A percentile compares a stretch with the other conserved stretches of the same genome.
Conservation (phyloP, 2,888 invertebrate genomes). For the Augiades crinisus region DNA sequence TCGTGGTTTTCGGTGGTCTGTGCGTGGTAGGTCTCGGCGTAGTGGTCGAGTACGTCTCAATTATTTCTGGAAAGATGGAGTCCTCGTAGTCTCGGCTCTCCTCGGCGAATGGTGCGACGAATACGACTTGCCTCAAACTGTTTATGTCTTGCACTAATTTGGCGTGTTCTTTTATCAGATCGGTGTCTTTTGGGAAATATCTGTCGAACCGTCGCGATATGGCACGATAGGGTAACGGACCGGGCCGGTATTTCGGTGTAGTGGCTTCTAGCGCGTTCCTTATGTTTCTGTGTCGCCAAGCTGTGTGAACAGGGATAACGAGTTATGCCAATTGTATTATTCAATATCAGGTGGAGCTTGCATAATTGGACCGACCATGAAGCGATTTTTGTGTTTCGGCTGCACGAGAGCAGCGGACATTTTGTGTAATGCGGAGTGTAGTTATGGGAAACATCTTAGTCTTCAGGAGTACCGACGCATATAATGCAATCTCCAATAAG, state of each 20-base stretch:
- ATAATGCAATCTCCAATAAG: no score
- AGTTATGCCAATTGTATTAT: no score
- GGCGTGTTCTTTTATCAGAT: conserved; percentile 67
- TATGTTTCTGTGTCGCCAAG: conserved; percentile 38
- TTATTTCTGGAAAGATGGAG: conserved; percentile 64
- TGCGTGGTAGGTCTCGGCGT: conserved; percentile 38
- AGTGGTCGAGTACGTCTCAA: conserved; percentile 58
- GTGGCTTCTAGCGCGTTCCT: conserved; percentile 31
- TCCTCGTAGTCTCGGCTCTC: conserved; percentile 67
- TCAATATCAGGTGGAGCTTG: no score
- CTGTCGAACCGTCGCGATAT: conserved; percentile 42
- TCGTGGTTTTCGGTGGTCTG: conserved; percentile 35
- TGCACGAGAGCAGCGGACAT: no score
- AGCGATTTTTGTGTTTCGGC: no score
- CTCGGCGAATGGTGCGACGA: conserved; percentile 55
- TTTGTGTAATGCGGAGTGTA: no score
- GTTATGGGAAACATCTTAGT: no score
- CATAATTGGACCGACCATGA: no score
- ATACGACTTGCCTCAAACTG: conserved; percentile 60
- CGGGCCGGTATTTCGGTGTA: conserved; percentile 37
- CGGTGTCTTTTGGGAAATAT: conserved; percentile 41
- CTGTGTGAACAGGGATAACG: conserved; percentile 29
- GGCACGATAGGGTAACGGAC: conserved; percentile 13
- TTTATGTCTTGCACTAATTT: conserved; percentile 74
- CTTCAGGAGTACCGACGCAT: no score